phyloP scores from a whole-genome alignment of 2,888 invertebrate species.

The Pseudococcus viburni region DNA sequence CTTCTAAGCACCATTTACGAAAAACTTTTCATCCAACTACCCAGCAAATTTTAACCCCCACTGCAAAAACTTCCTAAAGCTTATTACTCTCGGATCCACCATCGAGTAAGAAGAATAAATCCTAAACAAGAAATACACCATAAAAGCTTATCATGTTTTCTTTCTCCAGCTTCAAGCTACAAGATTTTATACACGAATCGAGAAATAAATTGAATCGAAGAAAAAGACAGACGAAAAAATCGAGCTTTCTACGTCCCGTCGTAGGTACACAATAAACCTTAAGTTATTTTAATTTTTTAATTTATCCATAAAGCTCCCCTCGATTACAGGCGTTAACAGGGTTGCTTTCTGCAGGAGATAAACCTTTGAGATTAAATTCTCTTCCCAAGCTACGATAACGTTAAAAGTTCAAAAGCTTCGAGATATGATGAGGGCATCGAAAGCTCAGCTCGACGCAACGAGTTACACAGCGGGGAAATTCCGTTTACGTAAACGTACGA shows the following conservation, averaged over 20 bases:
- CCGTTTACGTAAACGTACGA: not conserved
- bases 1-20: no score
- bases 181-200: not conserved
- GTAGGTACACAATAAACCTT: not conserved
- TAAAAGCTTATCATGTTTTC: not conserved
- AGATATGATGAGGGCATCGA: constrained; percentile 33
- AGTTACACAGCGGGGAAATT: not conserved
- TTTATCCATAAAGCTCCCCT: constrained; percentile 4
- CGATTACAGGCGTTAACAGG: constrained; percentile 48
- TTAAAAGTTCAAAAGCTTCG: constrained; percentile 61
- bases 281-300: constrained; percentile 33
- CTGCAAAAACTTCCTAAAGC: not conserved
- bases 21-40: no score
- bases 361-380: constrained; percentile 64
- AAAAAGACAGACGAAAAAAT: not conserved
- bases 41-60: not conserved
- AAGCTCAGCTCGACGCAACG: not conserved
- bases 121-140: not conserved
- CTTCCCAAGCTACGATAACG: constrained; percentile 57
- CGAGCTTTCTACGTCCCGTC: not conserved
- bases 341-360: constrained; percentile 48
- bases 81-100: not conserved
- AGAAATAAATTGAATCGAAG: constrained; percentile 2
- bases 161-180: not conserved
- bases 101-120: not conserved